A percentile compares a stretch with the other conserved stretches of the same genome.
Conservation (phyloP, 2,113 vertebrate genomes). For the Chaenocephalus aceratus region DNA sequence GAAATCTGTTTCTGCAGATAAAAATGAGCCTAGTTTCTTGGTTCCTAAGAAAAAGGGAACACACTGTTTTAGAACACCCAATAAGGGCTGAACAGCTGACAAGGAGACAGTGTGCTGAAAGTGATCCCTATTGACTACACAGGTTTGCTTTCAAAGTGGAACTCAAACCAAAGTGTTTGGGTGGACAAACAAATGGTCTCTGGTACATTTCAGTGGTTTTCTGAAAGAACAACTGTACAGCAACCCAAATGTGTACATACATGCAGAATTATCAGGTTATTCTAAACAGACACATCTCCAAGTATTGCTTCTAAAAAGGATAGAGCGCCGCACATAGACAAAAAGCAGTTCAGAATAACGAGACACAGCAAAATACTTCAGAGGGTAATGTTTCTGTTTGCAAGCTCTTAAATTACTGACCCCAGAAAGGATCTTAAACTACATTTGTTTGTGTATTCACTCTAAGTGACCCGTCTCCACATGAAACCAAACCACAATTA, state of each 20-base stretch:
- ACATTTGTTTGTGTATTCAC: neutral
- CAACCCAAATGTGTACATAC: conserved; percentile 2
- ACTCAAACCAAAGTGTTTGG: neutral
- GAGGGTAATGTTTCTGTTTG: neutral
- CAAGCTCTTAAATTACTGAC: conserved; percentile 9
- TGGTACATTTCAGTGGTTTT: neutral
- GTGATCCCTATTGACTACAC: neutral
- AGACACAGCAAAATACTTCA: neutral
- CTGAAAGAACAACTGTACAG: neutral
- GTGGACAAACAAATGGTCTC: neutral
- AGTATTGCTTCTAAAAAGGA: neutral
- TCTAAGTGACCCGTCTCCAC: conserved; percentile 5
- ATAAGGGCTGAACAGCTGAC: neutral
- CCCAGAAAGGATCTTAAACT: neutral
- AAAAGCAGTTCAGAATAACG: neutral
- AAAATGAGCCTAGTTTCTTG: neutral
- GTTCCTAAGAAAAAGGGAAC: neutral
- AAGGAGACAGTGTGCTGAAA: neutral
- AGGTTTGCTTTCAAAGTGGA: neutral
- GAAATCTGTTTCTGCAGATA: neutral
- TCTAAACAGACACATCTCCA: neutral
- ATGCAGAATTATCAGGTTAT: conserved; percentile 4
- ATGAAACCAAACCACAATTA: neutral
- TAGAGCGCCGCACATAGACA: neutral
- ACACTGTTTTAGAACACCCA: neutral